phyloP scores from a whole-genome alignment of 2,888 invertebrate genomes.

The Polyommatus iphigenia region DNA sequence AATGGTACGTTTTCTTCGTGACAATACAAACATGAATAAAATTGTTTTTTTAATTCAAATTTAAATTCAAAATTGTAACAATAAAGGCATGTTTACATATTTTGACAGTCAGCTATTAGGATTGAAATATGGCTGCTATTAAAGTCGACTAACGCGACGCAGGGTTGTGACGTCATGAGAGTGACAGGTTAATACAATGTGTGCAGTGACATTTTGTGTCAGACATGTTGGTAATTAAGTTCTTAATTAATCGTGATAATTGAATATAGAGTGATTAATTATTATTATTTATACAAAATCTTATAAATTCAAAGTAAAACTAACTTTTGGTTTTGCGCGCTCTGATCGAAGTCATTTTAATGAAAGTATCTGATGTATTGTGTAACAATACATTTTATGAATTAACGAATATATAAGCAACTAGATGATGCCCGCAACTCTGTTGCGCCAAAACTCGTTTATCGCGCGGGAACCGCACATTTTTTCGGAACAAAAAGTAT shows the following conservation, averaged over 20 bases:
- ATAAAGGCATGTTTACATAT: not conserved
- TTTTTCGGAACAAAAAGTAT: no score
- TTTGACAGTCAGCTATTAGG: not conserved
- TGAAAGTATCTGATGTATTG: no score
- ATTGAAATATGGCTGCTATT: not conserved
- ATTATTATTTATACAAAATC: no score
- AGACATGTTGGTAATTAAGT: not conserved
- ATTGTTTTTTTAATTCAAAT: not conserved
- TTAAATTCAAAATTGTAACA: not conserved
- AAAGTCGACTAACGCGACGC: not conserved
- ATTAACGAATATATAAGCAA: no score
- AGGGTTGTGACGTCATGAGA: conserved; percentile 2
- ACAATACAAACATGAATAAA: not conserved
- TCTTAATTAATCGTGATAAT: not conserved
- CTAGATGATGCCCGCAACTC: no score
- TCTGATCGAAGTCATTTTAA: no score
- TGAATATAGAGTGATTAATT: not conserved
- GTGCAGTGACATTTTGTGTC: not conserved
- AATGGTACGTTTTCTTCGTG: not conserved
- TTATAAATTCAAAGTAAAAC: no score
- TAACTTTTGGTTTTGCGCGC: no score
- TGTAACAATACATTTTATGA: no score
- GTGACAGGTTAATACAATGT: not conserved
- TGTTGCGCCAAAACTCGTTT: no score
- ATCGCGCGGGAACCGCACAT: no score